Conservation (phyloP, 2,888 invertebrate genomes). For the Griposia aprilina region DNA sequence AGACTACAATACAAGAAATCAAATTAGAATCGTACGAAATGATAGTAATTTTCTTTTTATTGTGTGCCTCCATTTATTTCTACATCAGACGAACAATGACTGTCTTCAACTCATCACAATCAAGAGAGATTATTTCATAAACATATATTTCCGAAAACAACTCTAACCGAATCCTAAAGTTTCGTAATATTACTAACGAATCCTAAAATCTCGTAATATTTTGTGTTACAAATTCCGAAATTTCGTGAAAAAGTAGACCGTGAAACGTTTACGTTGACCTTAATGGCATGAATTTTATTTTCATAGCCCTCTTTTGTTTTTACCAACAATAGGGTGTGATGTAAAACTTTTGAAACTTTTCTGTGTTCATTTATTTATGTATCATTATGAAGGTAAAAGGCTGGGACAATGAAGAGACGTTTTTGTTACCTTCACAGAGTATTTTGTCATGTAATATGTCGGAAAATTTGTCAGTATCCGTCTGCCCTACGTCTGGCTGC, state of each 20-base stretch:
- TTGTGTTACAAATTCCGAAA: conserved; percentile 23
- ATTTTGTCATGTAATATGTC: conserved; percentile 62
- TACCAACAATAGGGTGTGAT: conserved; percentile 61
- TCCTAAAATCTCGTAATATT: conserved; percentile 30
- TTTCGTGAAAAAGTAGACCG: conserved; percentile 59
- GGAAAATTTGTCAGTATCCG: conserved; percentile 32
- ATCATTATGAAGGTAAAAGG: conserved; percentile 52
- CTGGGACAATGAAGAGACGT: conserved; percentile 50
- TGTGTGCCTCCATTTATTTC: conserved; percentile 51
- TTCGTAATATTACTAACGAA: conserved; percentile 21
- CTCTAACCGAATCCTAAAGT: conserved; percentile 39
- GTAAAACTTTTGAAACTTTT: conserved; percentile 57
- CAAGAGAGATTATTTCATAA: conserved; percentile 37
- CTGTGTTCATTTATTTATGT: conserved; percentile 57
- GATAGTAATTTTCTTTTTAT: conserved; percentile 54
- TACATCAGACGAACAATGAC: conserved; percentile 51
- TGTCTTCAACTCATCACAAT: conserved; percentile 40
- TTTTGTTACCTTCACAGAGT: conserved; percentile 46
- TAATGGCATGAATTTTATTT: conserved; percentile 58
- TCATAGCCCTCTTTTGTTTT: conserved; percentile 59
- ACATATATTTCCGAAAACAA: neutral
- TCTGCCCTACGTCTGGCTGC: conserved; percentile 11
- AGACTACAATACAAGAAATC: conserved; percentile 51
- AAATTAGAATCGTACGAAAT: conserved; percentile 52
- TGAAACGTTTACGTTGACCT: conserved; percentile 48